Evolutionary conservation across 2,888 invertebrate species (phyloP), one percentile per base, ranked within the genome.

Genomic region (Microctonus aethiopoides): DNA sequence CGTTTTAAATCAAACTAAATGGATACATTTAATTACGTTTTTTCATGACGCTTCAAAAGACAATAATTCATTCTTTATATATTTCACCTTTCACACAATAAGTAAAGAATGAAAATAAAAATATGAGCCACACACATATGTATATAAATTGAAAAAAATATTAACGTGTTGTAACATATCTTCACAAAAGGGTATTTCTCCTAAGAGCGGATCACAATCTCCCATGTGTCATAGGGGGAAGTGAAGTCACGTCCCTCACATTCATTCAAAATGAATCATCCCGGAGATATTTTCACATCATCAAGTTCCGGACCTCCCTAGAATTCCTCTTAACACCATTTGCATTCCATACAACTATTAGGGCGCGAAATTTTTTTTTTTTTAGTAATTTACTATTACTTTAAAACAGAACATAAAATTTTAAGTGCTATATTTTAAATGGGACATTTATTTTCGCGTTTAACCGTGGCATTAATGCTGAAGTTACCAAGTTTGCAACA

Each of bases 191-290:
- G 61, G 64, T 62, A n/a, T n/a, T 20, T 63, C 26, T 54, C 59
- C n/a, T 56, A 41, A 68, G 63, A 63, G 32, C 41, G 67, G 66
- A 41, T 71, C 70, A 69, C 60, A 59, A 16, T 59, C 66, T 52
- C 22, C n/a, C 41, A 67, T 66, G 68, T 62, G 68, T 68, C 68
- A 68, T 46, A 68, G 29, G 32, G 60, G 29, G 46, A 59, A 61
- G 65, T 16, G 29, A 36, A 68, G 66, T 62, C 63, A 65, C 61
- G 59, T 57, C 52, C 46, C 56, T 32, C 46, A 22, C 57, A 72
- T 70, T 63, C 66, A 75, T 71, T 64, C 63, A 9, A 52, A 24
- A 34, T 75, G 75, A 74, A 71, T 75, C 75, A 75, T 70, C 56
- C 11, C 32, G 22, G 20, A 67, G 68, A 67, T 70, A 74, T 71